Base-by-base conservation (phyloP, 1,140 invertebrate species). In the Choristoneura fumiferana region DNA sequence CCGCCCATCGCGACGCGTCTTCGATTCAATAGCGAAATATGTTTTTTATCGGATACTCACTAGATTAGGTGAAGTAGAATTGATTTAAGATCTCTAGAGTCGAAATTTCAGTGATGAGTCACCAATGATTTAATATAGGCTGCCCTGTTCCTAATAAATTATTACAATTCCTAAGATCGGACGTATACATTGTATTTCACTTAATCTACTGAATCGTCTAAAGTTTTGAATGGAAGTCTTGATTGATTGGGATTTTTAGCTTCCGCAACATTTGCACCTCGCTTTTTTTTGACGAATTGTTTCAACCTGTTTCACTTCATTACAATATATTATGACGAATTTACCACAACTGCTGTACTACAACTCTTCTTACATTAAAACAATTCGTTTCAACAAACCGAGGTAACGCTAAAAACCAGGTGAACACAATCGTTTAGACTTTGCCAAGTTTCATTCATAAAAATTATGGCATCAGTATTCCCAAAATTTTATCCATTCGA, bases 111-210 rank as follows among this genome's bases (percentile, higher is more conserved):
- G 85, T 89, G 82, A 87, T 87, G 63, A 62, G 70, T 84, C 84
- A 78, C 84, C 85, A 87, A 89, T 86, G 82, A 85, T 80, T 84
- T 87, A 78, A 75, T 76, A 79, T 85, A 85, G 77, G 81, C 78
- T 81, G 69, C 69, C 62, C 76, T 82, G 86, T 89, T 89, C 86
- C 86, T 89, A 89, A 71, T 82, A 81, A 81, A 82, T 84, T 81
- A 73, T 77, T 77, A 69, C 74, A 69, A 73, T 72, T 68, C 69
- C 66, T 84, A 69, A 76, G 71, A 75, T 77, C 71, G 65, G 63
- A 69, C 63, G 60, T 49, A 55, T 55, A 62, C 60, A 49, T 75
- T 83, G 69, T 75, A 68, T 77, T 84, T 81, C 72, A 73, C 70
- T 70, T 86, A 89, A 89, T 84, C 81, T 81, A 87, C 78, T 87